Evolutionary conservation across 2,113 vertebrate species (phyloP), one percentile per base, ranked within the genome.

Genomic region (Dascyllus trimaculatus): DNA sequence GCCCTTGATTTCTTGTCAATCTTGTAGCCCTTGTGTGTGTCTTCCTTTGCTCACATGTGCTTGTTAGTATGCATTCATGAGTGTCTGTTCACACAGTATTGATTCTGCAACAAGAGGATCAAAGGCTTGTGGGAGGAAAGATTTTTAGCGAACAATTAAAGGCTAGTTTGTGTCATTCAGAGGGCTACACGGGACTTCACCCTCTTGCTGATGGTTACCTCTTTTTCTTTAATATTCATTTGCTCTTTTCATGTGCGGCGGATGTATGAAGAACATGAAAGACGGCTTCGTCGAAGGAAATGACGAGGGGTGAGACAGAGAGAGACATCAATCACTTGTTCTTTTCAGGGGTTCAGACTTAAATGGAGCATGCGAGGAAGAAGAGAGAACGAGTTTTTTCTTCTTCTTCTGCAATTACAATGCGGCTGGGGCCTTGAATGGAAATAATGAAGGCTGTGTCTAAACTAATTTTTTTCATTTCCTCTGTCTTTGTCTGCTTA

Each of bases 371-470:
- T 54, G 66, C 35, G 38, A 61, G 69, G 24, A 63, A 54, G 80
- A 81, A 59, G 52, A 75, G 21, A 60, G 21, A 2, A n/a, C 1
- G 0, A 59, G 43, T 24, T 17, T 71, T 64, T 73, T 70, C 48
- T 83, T 43, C 24, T 17, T 71, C 58, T 73, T 71, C 52, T 83
- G 67, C 38, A 74, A 75, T 84, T 80, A 80, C 21, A 60, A 66
- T 73, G 70, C 54, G 0, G 1, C 40, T 65, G 43, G 60, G 65
- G 73, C 53, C 19, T 15, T 71, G 70, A 81, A 70, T 61, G 26
- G 52, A 76, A 77, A 84, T 88, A 85, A 87, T 80, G 71, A 85
- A 62, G 57, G 38, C 49, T 81, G 57, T 78, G 75, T 75, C 60
- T 68, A 45, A 84, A 84, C 52, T 18, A 6, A 11, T 85, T 68